Evolutionary conservation across 2,888 invertebrate genomes (phyloP).

Genomic region (Watsonalla cultraria): DNA sequence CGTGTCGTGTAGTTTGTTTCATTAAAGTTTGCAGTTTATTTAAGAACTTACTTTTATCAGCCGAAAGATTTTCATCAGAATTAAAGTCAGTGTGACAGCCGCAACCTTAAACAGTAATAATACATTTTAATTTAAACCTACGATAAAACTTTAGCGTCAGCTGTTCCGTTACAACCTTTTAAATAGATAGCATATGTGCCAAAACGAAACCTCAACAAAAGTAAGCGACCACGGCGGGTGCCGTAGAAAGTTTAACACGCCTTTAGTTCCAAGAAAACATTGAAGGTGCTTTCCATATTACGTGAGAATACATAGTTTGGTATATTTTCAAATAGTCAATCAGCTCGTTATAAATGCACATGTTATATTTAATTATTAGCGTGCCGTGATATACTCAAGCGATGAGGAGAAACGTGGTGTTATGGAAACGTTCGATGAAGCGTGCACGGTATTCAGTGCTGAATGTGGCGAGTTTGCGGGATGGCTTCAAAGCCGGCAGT

Average conservation of each 20-base stretch:
- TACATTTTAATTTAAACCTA: too few relatives aligned
- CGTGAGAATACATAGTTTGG: background rate
- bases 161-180: background rate
- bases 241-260: background rate
- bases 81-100: too few relatives aligned
- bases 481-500: slow-evolving; percentile 55
- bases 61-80: too few relatives aligned
- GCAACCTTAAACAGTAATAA: too few relatives aligned
- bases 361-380: background rate
- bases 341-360: too few relatives aligned
- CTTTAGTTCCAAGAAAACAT: background rate
- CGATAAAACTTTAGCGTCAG: background rate
- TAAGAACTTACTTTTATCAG: too few relatives aligned
- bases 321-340: background rate
- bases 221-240: background rate
- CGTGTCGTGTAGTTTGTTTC: background rate
- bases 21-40: too few relatives aligned
- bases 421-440: slow-evolving; percentile 46
- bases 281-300: background rate
- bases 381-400: slow-evolving; percentile 10
- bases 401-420: background rate
- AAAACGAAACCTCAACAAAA: background rate
- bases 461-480: slow-evolving; percentile 36
- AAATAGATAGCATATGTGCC: slow-evolving; percentile 6
- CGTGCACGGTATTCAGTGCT: slow-evolving; percentile 39